Base-by-base conservation (phyloP, 2,888 invertebrate species). In the Eupithecia exiguata region DNA sequence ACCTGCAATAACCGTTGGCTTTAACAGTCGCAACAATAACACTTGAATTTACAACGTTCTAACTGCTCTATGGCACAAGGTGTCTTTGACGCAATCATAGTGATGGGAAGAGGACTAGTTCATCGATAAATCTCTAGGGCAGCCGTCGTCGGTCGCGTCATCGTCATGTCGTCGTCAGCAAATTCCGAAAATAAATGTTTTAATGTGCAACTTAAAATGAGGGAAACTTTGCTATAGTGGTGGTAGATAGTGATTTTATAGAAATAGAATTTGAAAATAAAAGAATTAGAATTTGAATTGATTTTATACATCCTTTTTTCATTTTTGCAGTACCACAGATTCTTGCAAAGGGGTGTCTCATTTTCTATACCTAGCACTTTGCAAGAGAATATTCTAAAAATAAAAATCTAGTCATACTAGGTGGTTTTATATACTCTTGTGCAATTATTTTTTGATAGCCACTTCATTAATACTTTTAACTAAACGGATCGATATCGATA, bases 1-100 rank as follows among this genome's bases (percentile, higher is more conserved):
- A 86, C 80, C 77, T 69, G 84, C 87, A 88, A 89, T 92, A 91
- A 91, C 81, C 84, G 89, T 93, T 92, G 90, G 90, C 88, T 88
- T 87, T 88, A 91, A 91, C 89, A 83, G 86, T 82, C 81, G 75
- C 80, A 82, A 88, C 91, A 90, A 90, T 92, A 92, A 91, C 91
- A 86, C 85, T 90, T 88, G 86, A 88, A 91, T 91, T 91, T 90
- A 92, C 86, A 75, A 69, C 87, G 84, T 79, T 84, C 86, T 89
- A 89, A 89, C 89, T 78, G 85, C 88, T 89, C 86, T 86, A 85
- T 84, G 87, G 84, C 87, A 87, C 89, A 87, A 89, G 91, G 88
- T 90, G 90, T 88, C 89, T 88, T 82, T 78, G 79, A 69, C 70
- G 78, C 79, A 71, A 82, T 68, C 82, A 82, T 87, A 78, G 82